A percentile compares a stretch with the other conserved stretches of the same genome.
Evolutionary conservation across 2,888 invertebrate genomes (phyloP).

Genomic region (Oligia fasciuncula): DNA sequence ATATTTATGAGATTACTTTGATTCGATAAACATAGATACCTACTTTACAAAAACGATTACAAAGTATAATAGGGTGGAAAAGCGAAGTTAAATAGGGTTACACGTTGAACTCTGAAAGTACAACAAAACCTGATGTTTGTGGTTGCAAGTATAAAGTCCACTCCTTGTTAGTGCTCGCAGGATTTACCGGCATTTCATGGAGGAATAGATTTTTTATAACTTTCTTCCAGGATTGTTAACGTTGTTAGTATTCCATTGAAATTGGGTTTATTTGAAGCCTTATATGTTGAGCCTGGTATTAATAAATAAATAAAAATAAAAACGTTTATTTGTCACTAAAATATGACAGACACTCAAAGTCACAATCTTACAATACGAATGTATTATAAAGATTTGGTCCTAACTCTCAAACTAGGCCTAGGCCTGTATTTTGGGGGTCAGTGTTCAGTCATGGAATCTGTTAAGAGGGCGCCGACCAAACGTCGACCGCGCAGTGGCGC

Average conservation of each 20-base stretch:
- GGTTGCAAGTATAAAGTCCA: slow-evolving; percentile 27
- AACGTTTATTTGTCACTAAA: too few relatives aligned
- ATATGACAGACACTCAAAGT: too few relatives aligned
- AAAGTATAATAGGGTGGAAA: slow-evolving; percentile 16
- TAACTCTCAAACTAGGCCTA: too few relatives aligned
- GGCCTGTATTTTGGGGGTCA: too few relatives aligned
- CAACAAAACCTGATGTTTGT: slow-evolving; percentile 43
- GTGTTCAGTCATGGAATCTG: too few relatives aligned
- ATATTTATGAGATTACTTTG: background rate
- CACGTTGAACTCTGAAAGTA: slow-evolving; percentile 26
- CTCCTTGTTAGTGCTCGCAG: slow-evolving; percentile 32
- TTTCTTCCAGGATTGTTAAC: background rate
- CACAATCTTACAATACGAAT: too few relatives aligned
- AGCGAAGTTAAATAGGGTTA: slow-evolving; percentile 35
- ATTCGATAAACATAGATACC: background rate
- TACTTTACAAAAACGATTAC: slow-evolving; percentile 6
- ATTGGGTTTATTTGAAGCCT: background rate
- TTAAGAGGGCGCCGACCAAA: too few relatives aligned
- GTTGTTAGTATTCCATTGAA: background rate
- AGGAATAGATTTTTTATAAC: slow-evolving; percentile 13
- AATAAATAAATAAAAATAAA: too few relatives aligned
- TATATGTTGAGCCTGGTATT: background rate
- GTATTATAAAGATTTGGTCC: too few relatives aligned
- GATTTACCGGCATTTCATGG: slow-evolving; percentile 25
- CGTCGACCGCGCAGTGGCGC: too few relatives aligned